Base-by-base conservation (phyloP, 2,888 invertebrate species). In the Cybosia mesomella region DNA sequence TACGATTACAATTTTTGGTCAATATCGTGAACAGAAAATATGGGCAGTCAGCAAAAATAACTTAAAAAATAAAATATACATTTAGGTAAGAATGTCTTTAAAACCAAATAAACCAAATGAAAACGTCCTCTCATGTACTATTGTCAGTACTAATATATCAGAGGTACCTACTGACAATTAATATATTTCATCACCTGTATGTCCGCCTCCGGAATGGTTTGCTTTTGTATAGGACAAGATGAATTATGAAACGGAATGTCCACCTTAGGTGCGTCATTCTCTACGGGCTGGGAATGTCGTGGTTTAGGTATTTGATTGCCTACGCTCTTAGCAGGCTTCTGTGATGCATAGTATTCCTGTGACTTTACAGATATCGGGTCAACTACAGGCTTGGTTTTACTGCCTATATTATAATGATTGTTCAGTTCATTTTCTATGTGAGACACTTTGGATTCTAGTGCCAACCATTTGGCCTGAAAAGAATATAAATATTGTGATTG, bases 381-480 rank as follows among this genome's bases (percentile, higher is more conserved):
- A 59, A 97, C 95, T 0, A 96, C 96, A 58, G 95, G 92, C 78
- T 96, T 96, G 21, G 97, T 96, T 82, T 96, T 96, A 13, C 96
- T 96, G 58, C 97, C 96, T 63, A 96, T 96, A 70, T 96, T 95
- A 79, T 96, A 96, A 81, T 97, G 97, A 68, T 96, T 95, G 75
- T 95, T 95, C 18, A 97, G 89, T 73, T 96, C 96, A 80, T 96
- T 96, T 85, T 97, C 97, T 72, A 97, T 91, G 78, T 96, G 96
- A 59, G 96, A 95, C 67, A 97, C 89, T 83, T 97, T 96, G 68
- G 95, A 95, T 88, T 97, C 97, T 89, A 97, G 96, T 72, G 96
- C 95, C 58, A 96, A 89, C 96, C 96, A 97, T 90, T 97, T 96
- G 82, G 96, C 96, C 97, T 97, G 84, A 58, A 91, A 73, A 54